Base-by-base conservation (phyloP, 2,113 vertebrate species). In the Ceuthmochares aereus region DNA sequence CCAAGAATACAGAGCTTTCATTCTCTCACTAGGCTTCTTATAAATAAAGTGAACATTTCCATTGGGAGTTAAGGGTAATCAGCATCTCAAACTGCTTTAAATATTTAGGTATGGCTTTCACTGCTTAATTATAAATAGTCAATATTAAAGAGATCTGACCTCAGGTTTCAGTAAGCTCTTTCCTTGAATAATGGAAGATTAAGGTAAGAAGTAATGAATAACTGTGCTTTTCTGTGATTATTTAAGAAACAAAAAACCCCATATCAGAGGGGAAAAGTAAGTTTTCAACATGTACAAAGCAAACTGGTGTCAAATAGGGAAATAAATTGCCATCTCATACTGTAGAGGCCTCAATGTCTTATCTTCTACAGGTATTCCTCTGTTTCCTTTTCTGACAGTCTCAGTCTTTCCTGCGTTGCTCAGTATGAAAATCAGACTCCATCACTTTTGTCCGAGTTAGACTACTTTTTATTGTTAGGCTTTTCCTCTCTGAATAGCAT, bases 71-170 rank as follows among this genome's bases (percentile, higher is more conserved):
- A 62, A 10, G 45, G 45, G 42, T 77, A 94, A 90, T 55, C 85
- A 92, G 67, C 86, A 80, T 59, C 72, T 88, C 87, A 88, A 80
- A 67, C 30, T 47, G 52, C 79, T 93, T 94, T 81, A 95, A 89
- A 83, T 88, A 90, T 83, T 80, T 83, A 93, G 84, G 68, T 47
- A 88, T 52, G 37, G 34, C 60, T 90, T 95, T 83, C 40, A 70
- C 52, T 77, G 55, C 13, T 42, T 86, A 86, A 88, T 87, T 91
- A 76, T 69, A 88, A 86, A 75, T 63, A 90, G 51, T 26, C 59
- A 74, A 19, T 72, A 79, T 80, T 90, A 66, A 91, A 83, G 79
- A 90, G 54, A 80, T 47, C 19, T 62, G 74, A 91, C 78, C 75
- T 91, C 54, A 74, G 15, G 25, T 91, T 94, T 88, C 26, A 67